Base-by-base conservation (phyloP, 2,113 vertebrate species). In the Microcebus lehilahytsara region DNA sequence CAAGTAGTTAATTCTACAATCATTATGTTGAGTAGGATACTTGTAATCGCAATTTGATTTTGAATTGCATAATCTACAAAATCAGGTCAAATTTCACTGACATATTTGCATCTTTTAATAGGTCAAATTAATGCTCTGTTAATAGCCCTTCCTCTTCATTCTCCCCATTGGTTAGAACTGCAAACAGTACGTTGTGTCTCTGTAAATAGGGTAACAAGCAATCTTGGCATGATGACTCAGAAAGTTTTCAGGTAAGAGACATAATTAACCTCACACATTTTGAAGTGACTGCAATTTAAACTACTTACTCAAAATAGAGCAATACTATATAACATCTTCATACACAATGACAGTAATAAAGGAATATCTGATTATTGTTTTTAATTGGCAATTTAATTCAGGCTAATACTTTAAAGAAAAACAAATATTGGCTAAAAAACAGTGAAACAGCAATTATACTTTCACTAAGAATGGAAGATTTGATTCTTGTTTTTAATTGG, bases 241-340 rank as follows among this genome's bases (percentile, higher is more conserved):
- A 95, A 67, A 81, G 67, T 17, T 80, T 67, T 83, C 84, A 92
- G 46, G 16, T 42, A 64, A 40, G 30, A 95, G 81, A 42, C 37
- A 74, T 72, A 89, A 72, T 78, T 93, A 85, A 72, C 40, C 51
- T 83, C 67, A 58, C 3, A 71, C 23, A 79, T 67, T n/a, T 51
- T 88, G 80, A 95, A 87, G 42, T 93, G 77, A 88, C 5, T 85
- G 27, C 42, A 95, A 88, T 72, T 94, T 92, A 95, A 72, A 92
- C 79, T 22, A 86, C 9, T 13, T 93, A 88, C 60, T 64, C 77
- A 79, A 64, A 88, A 87, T 2, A 89, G 30, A 94, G 37, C 51
- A 12, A 27, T 12, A n/a, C 46, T 20, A 64, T 16, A 19, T 5
- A 64, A 37, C 23, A 85, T n/a, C 40, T 72, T 69, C 85, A 80